Conservation (phyloP, 2,888 invertebrate genomes). For the Mimachlamys varia region DNA sequence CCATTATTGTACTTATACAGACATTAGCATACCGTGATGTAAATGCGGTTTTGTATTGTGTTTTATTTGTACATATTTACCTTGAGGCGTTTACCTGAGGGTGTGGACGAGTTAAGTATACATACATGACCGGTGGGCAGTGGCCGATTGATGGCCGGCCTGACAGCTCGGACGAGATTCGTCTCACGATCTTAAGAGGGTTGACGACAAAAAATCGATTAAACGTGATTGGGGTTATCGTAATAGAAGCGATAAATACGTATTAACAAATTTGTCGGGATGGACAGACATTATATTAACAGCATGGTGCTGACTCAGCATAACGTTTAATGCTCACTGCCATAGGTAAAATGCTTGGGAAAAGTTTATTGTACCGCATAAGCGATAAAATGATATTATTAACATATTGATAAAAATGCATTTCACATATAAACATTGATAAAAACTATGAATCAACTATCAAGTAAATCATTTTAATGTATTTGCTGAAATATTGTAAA, state of each 20-base stretch:
- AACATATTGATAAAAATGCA: too few species aligned
- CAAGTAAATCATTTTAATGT: too few species aligned
- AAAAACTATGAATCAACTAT: too few species aligned
- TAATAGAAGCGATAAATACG: background rate
- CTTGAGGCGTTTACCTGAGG: background rate
- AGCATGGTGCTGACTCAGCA: background rate
- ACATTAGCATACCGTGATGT: background rate
- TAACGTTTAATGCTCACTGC: too few species aligned
- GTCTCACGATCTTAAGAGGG: background rate
- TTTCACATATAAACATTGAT: too few species aligned
- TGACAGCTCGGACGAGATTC: background rate
- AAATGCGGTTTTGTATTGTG: background rate
- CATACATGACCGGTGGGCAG: slow-evolving; percentile 5
- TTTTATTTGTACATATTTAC: background rate
- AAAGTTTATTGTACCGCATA: too few species aligned
- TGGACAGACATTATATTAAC: background rate
- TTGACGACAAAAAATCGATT: background rate
- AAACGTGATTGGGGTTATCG: background rate
- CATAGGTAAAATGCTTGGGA: too few species aligned
- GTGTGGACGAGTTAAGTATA: background rate
- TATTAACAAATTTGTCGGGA: background rate
- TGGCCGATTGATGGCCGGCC: background rate
- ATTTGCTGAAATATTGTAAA: too few species aligned
- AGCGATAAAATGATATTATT: too few species aligned
- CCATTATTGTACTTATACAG: background rate